Conservation (phyloP, 1,140 invertebrate species). For the Microplitis demolitor region DNA sequence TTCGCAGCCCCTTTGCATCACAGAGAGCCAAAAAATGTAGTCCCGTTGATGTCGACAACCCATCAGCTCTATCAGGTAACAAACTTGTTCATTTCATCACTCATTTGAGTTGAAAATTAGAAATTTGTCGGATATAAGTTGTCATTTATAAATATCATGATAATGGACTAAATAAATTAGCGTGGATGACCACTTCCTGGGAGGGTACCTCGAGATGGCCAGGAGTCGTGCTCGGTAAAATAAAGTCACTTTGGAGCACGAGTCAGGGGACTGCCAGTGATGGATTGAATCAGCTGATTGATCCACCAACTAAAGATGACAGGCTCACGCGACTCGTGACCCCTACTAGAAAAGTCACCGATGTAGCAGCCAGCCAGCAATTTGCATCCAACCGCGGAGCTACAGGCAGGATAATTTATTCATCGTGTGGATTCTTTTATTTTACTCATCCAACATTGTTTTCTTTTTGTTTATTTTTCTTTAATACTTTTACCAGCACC, state of each 20-base stretch:
- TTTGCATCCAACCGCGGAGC: conserved; percentile 1
- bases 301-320: conserved; percentile 51
- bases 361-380: background rate
- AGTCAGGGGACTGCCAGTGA: conserved; percentile 71
- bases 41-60: conserved; percentile 53
- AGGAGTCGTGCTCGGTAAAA: conserved; percentile 81
- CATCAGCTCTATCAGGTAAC: conserved; percentile 72
- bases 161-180: conserved; percentile 36
- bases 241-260: conserved; percentile 81
- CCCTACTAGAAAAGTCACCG: conserved; percentile 22
- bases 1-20: conserved; percentile 72
- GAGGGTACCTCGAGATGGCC: conserved; percentile 70
- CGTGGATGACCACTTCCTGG: conserved; percentile 64
- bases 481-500: conserved; percentile 1
- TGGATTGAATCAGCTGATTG: conserved; percentile 78
- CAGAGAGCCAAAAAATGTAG: conserved; percentile 53
- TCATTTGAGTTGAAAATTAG: background rate
- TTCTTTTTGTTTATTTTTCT: conserved; percentile 11
- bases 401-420: conserved; percentile 29
- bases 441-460: no score
- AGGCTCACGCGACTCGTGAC: conserved; percentile 21
- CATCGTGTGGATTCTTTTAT: conserved; percentile 2
- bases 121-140: no score
- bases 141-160: background rate
- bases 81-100: background rate